These are phyloP conservation scores for Clanis bilineata DNA, from an alignment of 2,888 invertebrate species.

Conservation along the genomic window DNA sequence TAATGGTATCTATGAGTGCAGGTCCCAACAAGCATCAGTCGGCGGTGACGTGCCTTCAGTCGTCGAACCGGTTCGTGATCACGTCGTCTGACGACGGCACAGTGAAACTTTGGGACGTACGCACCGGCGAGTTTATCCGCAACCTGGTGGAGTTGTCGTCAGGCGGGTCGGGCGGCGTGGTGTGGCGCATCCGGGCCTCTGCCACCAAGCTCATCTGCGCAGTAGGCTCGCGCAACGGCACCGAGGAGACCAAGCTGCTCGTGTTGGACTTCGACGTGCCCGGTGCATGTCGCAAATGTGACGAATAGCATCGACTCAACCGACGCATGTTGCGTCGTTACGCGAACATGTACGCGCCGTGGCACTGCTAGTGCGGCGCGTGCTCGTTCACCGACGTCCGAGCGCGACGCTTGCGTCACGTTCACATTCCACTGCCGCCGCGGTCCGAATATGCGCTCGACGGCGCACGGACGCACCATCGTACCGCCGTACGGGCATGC, in stretches of 20 bases:
- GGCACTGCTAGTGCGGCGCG: constrained; percentile 57
- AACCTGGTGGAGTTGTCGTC: constrained; percentile 96
- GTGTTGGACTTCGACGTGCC: constrained; percentile 98
- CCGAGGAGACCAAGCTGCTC: constrained; percentile 98
- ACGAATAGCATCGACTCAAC: constrained; percentile 76
- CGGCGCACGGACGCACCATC: neutral
- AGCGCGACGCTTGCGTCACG: constrained; percentile 12
- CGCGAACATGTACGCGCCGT: constrained; percentile 72
- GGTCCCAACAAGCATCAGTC: constrained; percentile 98
- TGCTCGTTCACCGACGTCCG: neutral
- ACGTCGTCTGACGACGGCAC: constrained; percentile 99
- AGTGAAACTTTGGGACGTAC: constrained; percentile 99
- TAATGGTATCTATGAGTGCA: constrained; percentile 47
- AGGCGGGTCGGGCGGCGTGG: constrained; percentile 98
- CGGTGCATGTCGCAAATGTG: constrained; percentile 84
- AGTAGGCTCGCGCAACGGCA: constrained; percentile 98
- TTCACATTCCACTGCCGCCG: constrained; percentile 11
- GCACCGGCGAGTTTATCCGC: constrained; percentile 97
- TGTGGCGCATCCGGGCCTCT: constrained; percentile 97
- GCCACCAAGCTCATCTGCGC: constrained; percentile 99
- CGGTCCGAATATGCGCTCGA: neutral
- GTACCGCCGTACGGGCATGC: neutral
- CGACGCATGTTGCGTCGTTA: constrained; percentile 73
- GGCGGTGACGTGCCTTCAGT: constrained; percentile 98
- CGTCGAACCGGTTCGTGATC: constrained; percentile 98